Evolutionary conservation across 2,113 vertebrate species (phyloP), one percentile per base, ranked within the genome.

Genomic region (Notarius quadriscutis): DNA sequence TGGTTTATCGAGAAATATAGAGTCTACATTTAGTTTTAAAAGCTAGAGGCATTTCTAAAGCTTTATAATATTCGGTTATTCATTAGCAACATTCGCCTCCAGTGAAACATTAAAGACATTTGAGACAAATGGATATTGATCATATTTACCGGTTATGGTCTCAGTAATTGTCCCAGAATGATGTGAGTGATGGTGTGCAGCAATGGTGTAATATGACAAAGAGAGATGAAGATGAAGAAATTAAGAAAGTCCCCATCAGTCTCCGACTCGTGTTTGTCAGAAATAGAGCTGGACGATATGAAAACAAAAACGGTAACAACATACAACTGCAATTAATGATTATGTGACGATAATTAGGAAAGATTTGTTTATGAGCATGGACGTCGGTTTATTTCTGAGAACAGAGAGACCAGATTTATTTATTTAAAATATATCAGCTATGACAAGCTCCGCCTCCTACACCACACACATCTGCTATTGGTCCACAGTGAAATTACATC

Each of bases 211-310:
- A 48, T 22, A 41, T 72, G 69, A 48, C 18, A 7, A 72, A 50
- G 72, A 77, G 34, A 48, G 34, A 20, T 48, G 34, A 72, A 48
- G 71, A 22, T 74, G 34, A 74, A 72, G 41, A 11, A 50, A 75
- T 50, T 8, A 75, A n/a, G 18, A 25, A 53, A n/a, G 74, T 77
- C 74, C 34, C 74, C 50, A n/a, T 77, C n/a, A 1, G 74, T 50
- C 74, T 51, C 74, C 0, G 50, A 51, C 74, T 51, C 22, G 11
- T 51, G 20, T 51, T 77, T 14, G 48, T n/a, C 25, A 77, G 0
- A 9, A 77, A 7, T 53, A 77, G 74, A 77, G 74, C 74, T 77
- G 74, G 74, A n/a, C 74, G 74, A 77, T 53, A 77, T 51, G 5
- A 51, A 74, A 22, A 22, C 5, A 50, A 20, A 48, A 72, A 41